Base-by-base conservation (phyloP, 2,888 invertebrate genomes). In the Troides oblongomaculatus region DNA sequence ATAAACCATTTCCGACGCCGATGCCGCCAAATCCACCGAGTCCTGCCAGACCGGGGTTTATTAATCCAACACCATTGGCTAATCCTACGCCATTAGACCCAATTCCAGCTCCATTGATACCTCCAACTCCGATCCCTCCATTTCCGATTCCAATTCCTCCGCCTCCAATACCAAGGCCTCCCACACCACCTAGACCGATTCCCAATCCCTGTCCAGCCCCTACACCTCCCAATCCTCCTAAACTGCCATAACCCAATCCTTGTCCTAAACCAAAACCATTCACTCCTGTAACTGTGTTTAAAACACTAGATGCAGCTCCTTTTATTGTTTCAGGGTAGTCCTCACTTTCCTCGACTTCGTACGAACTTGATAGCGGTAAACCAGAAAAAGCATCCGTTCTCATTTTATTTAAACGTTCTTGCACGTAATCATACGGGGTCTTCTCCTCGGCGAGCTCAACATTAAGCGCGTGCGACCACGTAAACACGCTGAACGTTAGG, bases 291-390 rank as follows among this genome's bases (percentile, higher is more conserved):
- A 86, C 90, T 46, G 91, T 87, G 68, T 89, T 90, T 59, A 90
- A 73, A 72, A 91, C 82, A 39, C 80, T 75, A 39, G 92, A 90
- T 17, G 91, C 92, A n/a, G 91, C 90, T 78, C 88, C 90, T 77
- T 89, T 84, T 6, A 89, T 78, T 30, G 85, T 80, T 71, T 92
- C 92, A 18, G 94, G 94, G 77, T 94, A 94, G 78, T 94, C 94
- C 71, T 88, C 92, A 81, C 93, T 93, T 84, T 94, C 94, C 81
- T 94, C 93, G 57, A 94, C 93, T 84, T 94, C 94, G 76, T 94
- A 94, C 56, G 93, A 93, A 69, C 84, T 89, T 1, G 94, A 89
- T 57, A 90, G 68, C 36, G 91, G 91, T 72, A 90, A 64, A 77
- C 92, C 92, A 72, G 84, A 78, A 71, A 77, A 84, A 12, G 76